Base-by-base conservation (phyloP, 2,888 invertebrate species). In the Xanthorhoe spadicearia region DNA sequence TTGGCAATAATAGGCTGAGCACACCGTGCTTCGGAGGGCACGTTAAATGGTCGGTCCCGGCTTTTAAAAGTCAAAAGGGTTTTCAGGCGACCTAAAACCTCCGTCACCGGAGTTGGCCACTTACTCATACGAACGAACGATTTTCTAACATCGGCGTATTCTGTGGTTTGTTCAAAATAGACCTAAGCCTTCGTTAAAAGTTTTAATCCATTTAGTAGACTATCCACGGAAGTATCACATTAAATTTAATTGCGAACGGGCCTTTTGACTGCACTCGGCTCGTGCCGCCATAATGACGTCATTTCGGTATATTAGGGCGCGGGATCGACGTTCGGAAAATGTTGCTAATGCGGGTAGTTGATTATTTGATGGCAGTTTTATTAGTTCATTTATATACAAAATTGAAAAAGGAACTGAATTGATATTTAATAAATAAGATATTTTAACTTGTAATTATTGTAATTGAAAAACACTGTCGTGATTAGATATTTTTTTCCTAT, bases 201-300 rank as follows among this genome's bases (percentile, higher is more conserved):
- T 43, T 48, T 13, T 38, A 7, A 18, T 59, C 51, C 38, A 23
- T 50, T 23, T 13, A 18, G 35, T 38, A 18, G 19, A 58, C n/a
- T 13, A 19, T 50, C 58, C 58, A 8, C 15, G 35, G 50, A 18
- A n/a, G 64, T 72, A 67, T 68, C 71, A 64, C 73, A 75, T 75
- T 74, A 74, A 75, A 75, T 71, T 71, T 75, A 75, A 75, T 74
- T 74, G 72, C 74, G 28, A 69, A 68, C 64, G 64, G 66, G 71
- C 66, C 70, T 73, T 75, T 75, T 69, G 62, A 68, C 64, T 68
- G 71, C 71, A 61, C 64, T 66, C 49, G 61, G 59, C 57, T 66
- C 64, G 61, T 60, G 58, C 63, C 50, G 69, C 62, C 66, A 71
- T 73, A 74, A 74, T 67, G 70, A 69, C 74, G 71, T 67, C 72